These are phyloP conservation scores for Castor canadensis DNA, from an alignment of 2,113 vertebrate species.

Conservation along the genomic window DNA sequence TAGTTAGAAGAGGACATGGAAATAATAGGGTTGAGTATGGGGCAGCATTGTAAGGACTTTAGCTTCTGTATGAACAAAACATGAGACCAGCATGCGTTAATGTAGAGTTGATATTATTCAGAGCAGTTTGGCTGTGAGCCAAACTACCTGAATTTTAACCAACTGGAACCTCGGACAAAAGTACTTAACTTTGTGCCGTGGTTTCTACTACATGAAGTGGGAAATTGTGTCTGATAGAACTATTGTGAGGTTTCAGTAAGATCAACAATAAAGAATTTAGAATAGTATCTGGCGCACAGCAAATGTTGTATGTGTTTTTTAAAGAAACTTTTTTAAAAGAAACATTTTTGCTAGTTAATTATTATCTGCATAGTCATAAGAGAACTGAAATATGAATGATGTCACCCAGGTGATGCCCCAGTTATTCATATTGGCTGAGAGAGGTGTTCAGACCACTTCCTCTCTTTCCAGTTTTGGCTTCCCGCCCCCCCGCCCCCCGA, in stretches of 20 bases:
- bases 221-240: not conserved
- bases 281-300: not conserved
- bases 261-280: not conserved
- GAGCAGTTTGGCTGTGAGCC: not conserved
- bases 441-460: not conserved
- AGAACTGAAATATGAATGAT: conserved; percentile 25
- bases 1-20: not conserved
- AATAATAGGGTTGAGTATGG: not conserved
- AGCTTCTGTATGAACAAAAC: not conserved
- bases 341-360: not conserved
- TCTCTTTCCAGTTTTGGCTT: conserved; percentile 20
- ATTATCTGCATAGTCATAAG: not conserved
- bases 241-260: not conserved
- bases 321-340: conserved; percentile 28
- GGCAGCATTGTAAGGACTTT: not conserved
- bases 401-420: not conserved
- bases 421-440: conserved; percentile 34
- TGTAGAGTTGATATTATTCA: not conserved
- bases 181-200: not conserved
- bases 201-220: not conserved
- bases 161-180: not conserved
- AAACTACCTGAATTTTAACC: not conserved
- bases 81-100: not conserved
- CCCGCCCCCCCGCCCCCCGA: not conserved
- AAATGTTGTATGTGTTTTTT: not conserved